Percentiles rank a stretch among this genome's conserved stretches.
Conservation (phyloP, 2,888 invertebrate genomes). For the Metacarcinus magister region DNA sequence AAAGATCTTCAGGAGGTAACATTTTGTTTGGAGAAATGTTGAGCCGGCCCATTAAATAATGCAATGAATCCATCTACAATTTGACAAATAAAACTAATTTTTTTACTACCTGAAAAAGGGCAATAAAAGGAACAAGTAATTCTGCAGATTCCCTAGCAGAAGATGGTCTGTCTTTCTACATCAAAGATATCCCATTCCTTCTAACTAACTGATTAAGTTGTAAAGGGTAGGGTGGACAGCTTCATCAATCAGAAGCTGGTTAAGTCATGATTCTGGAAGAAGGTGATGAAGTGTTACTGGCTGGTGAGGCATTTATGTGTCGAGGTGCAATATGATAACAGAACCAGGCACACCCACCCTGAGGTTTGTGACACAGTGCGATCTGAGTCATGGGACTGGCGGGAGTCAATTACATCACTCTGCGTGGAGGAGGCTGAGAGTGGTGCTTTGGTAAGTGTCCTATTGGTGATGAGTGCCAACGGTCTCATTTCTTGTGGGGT, state of each 20-base stretch:
- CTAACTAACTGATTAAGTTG: no score
- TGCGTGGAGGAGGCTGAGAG: conserved; percentile 70
- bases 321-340: background rate
- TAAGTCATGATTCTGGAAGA: background rate
- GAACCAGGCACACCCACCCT: conserved; percentile 74
- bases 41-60: no score
- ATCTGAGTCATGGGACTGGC: conserved; percentile 82
- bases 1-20: no score
- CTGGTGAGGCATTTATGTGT: background rate
- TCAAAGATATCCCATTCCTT: no score
- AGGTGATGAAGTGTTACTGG: background rate
- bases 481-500: conserved; percentile 78
- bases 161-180: no score
- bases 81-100: no score
- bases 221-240: background rate
- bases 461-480: conserved; percentile 38
- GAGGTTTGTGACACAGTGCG: conserved; percentile 81
- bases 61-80: no score
- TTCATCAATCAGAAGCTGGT: background rate
- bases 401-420: conserved; percentile 77
- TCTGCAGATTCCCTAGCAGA: no score
- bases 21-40: no score
- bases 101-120: no score
- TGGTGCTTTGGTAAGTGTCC: conserved; percentile 61
- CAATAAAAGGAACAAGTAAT: no score